Evolutionary conservation across 1,140 invertebrate genomes (phyloP), one percentile per base, ranked within the genome.

Genomic region (Lepidostoma basale): DNA sequence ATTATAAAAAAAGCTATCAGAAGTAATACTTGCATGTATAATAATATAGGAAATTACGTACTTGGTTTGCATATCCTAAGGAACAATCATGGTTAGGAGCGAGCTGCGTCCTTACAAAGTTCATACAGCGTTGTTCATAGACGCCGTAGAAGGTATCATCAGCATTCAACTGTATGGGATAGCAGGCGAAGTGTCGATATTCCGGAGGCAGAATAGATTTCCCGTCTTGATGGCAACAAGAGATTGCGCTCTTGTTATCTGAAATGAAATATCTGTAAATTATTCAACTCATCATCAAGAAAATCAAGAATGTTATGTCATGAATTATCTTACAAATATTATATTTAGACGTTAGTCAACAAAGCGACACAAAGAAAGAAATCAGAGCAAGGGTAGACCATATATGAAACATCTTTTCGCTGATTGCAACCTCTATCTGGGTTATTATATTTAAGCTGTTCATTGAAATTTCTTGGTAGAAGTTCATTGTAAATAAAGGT

Each of bases 31-130:
- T n/a, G n/a, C n/a, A n/a, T n/a, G n/a, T n/a, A n/a, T 45, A 45
- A 9, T 45, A 45, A 45, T 6, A 33, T 33, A 33, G 12, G 5
- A 33, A 33, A 33, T 6, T 33, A 33, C 3, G 1, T 76, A 88
- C 87, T 77, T 90, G 90, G 70, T 89, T 87, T 5, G 86, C 87
- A 76, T 89, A 90, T 58, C 89, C 86, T 12, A 90, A 77, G 1
- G 84, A 85, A 71, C 90, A 91, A 72, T 90, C 86, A n/a, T 81
- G 75, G 68, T 84, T 81, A 0, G 88, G 86, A 3, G 88, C 86
- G 42, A 89, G 76, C 36, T 88, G 83, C 0, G 88, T 85, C 49
- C 90, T 78, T 0, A 90, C 88, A 74, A 90, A 88, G 76, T 90
- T 90, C 74, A 90, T 85, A 65, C 89, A 91, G 1, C 81, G 76